Base-by-base conservation (phyloP, 2,888 invertebrate species). In the Orthosia cruda region DNA sequence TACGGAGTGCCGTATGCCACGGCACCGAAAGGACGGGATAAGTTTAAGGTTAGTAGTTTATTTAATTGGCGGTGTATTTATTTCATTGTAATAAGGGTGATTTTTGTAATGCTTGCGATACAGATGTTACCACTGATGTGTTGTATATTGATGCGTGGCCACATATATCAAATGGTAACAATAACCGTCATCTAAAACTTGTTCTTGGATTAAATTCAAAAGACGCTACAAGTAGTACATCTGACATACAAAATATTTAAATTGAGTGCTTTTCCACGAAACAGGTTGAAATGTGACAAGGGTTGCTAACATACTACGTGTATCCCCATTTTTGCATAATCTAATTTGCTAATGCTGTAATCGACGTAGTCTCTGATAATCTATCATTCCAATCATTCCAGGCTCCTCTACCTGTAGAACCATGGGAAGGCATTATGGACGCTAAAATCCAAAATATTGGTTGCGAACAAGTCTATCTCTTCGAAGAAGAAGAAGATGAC, bases 1-100 rank as follows among this genome's bases (percentile, higher is more conserved):
- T 95, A 90, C 67, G 95, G 96, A 4, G 84, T 96, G 0, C 96
- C 96, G 0, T 96, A 95, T 74, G 96, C 96, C 0, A 92, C 87
- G 3, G 92, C 85, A 0, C 96, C 96, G 0, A 93, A 87, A 32
- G 96, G 96, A 13, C 81, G 91, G 40, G 94, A 96, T 69, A 89
- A 87, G 47, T 96, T 89, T 89, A 94, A 96, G 94, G 96, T 96
- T 78, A 61, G 73, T n/a, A n/a, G n/a, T n/a, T n/a, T n/a, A n/a
- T n/a, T n/a, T n/a, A n/a, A n/a, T n/a, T n/a, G n/a, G n/a, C n/a
- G n/a, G n/a, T 2, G 40, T 15, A 3, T 61, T 59, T 7, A 40
- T 20, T 40, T 61, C 15, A 32, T 7, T 32, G 32, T 32, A 23
- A 23, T 23, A 9, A 18, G 23, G 13, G 20, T 55, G 15, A 15